phyloP scores from a whole-genome alignment of 2,797 vertebrate genomes.

The Poeciliopsis paucimaculata region DNA sequence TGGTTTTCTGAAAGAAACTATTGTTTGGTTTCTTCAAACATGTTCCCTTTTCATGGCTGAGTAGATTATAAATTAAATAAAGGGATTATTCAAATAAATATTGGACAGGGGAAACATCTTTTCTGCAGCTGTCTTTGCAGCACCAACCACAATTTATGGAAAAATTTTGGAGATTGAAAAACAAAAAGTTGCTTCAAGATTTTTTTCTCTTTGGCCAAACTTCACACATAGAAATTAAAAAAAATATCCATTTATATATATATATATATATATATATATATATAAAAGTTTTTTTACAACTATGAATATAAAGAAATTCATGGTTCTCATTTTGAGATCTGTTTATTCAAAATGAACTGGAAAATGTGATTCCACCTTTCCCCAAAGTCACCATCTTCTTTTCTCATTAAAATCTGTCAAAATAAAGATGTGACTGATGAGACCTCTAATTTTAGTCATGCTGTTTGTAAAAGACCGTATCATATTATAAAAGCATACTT shows the following conservation, averaged over 20 bases:
- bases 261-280: no score
- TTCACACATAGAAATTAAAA: neutral
- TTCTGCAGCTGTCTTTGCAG: conserved; percentile 1
- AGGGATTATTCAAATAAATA: neutral
- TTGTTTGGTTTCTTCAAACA: neutral
- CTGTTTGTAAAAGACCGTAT: neutral
- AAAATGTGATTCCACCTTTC: neutral
- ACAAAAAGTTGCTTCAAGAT: neutral
- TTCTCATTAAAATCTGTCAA: neutral
- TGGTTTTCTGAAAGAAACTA: neutral
- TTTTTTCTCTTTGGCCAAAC: neutral
- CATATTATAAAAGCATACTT: neutral
- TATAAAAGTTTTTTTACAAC: no score
- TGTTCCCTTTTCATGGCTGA: neutral
- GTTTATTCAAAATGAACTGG: neutral
- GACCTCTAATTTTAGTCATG: neutral
- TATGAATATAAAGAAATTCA: neutral
- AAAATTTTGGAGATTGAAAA: neutral
- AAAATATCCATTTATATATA: neutral
- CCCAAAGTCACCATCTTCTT: neutral
- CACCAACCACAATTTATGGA: neutral
- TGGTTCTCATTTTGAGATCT: neutral
- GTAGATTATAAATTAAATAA: neutral
- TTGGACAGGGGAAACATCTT: neutral
- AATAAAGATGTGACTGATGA: neutral